Base-by-base conservation (phyloP, 30 jellyfish, hydroid and myxozoan species). In the Aurelia aurita region DNA sequence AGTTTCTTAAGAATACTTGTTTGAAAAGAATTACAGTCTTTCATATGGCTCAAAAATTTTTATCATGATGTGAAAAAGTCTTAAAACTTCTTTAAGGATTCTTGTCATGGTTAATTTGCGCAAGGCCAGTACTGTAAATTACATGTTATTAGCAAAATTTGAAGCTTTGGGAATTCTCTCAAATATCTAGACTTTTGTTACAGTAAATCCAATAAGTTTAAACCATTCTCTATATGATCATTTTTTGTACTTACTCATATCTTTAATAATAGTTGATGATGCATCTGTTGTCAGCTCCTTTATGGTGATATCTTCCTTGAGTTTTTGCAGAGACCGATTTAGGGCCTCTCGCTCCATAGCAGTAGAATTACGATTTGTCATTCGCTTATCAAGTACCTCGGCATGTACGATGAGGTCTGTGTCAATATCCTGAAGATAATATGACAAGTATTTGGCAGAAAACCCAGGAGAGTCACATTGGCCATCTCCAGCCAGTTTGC, bases 371-470 rank as follows among this genome's bases (percentile, higher is more conserved):
- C 25, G 35, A 29, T 44, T 35, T 32, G 64, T 32, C 81, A 69
- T 69, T 32, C 81, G 62, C 39, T 69, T 69, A 69, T 69, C 81
- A n/a, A 69, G 28, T n/a, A 69, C 31, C 58, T 69, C 81, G 11
- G 64, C 64, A 44, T 69, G 81, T 44, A 69, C 81, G 19, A 69
- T 39, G 27, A 32, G 39, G 39, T 27, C 64, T 69, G 81, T 13
- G 20, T 35, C 31, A 6, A 69, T 69, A 39, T 69, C 81, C 39
- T 69, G 81, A 27, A 28, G 31, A 69, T 14, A 69, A 69, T 69
- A 69, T 23, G 64, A 29, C 81, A 69, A 32, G 64, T 32, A 69
- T 8, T 69, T 69, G 31, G 79, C 81, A 29, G 66, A 69, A 69
- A 28, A 69, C 35, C 68, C 81, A 13, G 81, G 66, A 19, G 81